Conservation (phyloP, 2,113 vertebrate species). For the Rhipidura dahli region DNA sequence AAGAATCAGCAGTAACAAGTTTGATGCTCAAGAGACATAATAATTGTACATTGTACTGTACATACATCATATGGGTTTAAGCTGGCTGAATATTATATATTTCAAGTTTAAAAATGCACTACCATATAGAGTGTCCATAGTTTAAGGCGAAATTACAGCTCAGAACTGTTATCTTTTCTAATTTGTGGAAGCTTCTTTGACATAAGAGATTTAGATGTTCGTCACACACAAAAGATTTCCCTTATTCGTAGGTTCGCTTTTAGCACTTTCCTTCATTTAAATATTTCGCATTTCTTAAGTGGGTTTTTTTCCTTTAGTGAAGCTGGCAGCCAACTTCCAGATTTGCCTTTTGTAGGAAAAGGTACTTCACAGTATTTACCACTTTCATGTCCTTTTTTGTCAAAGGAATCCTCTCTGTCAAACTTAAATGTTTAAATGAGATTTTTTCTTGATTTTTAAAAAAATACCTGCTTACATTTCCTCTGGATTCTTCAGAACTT, state of each 20-base stretch:
- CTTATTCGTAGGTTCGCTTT: constrained; percentile 59
- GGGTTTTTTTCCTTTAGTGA: constrained; percentile 65
- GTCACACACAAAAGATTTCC: constrained; percentile 69
- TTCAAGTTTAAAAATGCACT: constrained; percentile 96
- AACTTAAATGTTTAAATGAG: constrained; percentile 73
- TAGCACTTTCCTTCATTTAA: constrained; percentile 73
- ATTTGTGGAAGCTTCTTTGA: constrained; percentile 85
- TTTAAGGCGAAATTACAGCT: constrained; percentile 99
- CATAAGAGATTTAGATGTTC: constrained; percentile 74
- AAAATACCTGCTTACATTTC: constrained; percentile 85
- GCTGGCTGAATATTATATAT: constrained; percentile 94
- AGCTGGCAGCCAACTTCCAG: constrained; percentile 69
- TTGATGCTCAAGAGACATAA: constrained; percentile 88
- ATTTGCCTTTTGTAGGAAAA: constrained; percentile 73
- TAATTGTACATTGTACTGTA: constrained; percentile 93
- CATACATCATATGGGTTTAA: constrained; percentile 91
- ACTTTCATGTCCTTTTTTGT: constrained; percentile 69
- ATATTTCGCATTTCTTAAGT: constrained; percentile 72
- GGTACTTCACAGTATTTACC: constrained; percentile 83
- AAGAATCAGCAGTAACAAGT: constrained; percentile 87
- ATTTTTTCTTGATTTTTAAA: constrained; percentile 77
- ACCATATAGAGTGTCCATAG: constrained; percentile 91
- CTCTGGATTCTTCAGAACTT: constrained; percentile 78
- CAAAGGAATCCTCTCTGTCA: constrained; percentile 75
- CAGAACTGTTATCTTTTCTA: constrained; percentile 87